These are phyloP conservation scores for Pocota personata DNA, from an alignment of 2,888 invertebrate genomes.

Conservation along the genomic window DNA sequence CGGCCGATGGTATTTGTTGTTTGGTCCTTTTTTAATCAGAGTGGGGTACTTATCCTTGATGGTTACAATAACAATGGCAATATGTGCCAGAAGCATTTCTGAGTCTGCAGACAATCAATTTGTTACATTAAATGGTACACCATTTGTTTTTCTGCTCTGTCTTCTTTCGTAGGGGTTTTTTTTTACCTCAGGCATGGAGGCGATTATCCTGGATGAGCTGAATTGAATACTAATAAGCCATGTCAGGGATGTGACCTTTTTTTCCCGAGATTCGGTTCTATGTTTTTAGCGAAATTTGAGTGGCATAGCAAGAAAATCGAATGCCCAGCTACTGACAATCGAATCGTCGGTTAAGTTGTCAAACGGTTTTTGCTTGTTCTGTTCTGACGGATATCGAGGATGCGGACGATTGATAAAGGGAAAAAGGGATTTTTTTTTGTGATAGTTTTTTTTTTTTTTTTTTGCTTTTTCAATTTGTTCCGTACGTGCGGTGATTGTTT, in stretches of 20 bases:
- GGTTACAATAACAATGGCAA: conserved; percentile 37
- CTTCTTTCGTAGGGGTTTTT: neutral
- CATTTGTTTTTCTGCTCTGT: conserved; percentile 10
- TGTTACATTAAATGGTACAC: conserved; percentile 49
- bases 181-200: conserved; percentile 2
- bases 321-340: conserved; percentile 47
- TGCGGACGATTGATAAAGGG: neutral
- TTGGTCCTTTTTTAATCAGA: conserved; percentile 50
- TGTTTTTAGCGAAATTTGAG: conserved; percentile 26
- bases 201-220: conserved; percentile 30
- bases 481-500: conserved; percentile 60
- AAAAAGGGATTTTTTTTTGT: neutral
- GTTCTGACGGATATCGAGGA: neutral
- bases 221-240: conserved; percentile 67
- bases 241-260: conserved; percentile 8
- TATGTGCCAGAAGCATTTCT: conserved; percentile 46
- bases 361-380: conserved; percentile 41
- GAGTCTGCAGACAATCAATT: conserved; percentile 48
- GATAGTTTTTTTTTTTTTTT: conserved; percentile 13
- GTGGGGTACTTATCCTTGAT: conserved; percentile 43
- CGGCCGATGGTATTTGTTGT: neutral
- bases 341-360: conserved; percentile 67
- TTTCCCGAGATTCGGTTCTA: neutral
- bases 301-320: conserved; percentile 8
- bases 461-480: conserved; percentile 51